phyloP scores from a whole-genome alignment of 2,797 vertebrate genomes.

The Petrocephalus schoutedeni region DNA sequence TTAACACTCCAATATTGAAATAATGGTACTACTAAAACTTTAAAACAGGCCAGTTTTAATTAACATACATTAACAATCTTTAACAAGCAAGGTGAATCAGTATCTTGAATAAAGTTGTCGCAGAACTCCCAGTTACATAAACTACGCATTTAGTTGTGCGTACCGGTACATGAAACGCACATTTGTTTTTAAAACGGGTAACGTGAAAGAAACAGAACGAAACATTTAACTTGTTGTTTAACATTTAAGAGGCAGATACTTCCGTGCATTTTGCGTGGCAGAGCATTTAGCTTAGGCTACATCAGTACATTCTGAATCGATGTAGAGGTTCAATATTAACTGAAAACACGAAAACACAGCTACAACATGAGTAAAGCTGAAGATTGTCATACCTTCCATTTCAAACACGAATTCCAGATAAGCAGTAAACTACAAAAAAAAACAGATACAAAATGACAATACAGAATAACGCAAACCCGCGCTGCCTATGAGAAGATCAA shows the following conservation, averaged over 20 bases:
- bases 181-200: no score
- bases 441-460: conserved; percentile 3
- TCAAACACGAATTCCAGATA: neutral
- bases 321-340: neutral
- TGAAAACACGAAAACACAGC: neutral
- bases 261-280: neutral
- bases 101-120: no score
- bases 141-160: no score
- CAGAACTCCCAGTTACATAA: no score
- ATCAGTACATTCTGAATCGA: neutral
- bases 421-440: neutral
- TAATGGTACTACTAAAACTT: no score
- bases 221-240: no score
- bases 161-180: no score
- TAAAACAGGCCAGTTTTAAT: no score
- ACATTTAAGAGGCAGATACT: no score
- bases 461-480: neutral
- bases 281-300: neutral
- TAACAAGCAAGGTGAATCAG: no score
- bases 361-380: neutral
- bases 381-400: neutral
- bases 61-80: no score
- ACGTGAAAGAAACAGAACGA: no score
- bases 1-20: neutral
- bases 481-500: neutral